Conservation (phyloP, 2,888 invertebrate species). For the Tachina lurida region DNA sequence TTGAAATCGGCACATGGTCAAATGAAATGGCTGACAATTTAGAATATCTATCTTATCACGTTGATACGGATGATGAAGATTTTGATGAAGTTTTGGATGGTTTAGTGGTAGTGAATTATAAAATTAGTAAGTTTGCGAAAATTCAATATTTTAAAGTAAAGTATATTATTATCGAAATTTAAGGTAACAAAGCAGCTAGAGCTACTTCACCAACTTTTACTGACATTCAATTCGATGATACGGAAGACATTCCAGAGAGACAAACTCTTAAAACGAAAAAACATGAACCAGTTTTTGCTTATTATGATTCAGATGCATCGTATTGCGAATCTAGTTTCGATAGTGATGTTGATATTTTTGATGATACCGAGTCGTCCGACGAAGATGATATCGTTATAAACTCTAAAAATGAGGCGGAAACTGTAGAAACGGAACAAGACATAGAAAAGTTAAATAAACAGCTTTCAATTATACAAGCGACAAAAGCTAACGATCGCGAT, state of each 20-base stretch:
- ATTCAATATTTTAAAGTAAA: neutral
- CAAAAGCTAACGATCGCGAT: slow-evolving; percentile 81
- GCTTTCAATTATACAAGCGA: slow-evolving; percentile 81
- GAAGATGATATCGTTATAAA: slow-evolving; percentile 92
- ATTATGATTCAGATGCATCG: slow-evolving; percentile 84
- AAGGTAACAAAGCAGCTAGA: slow-evolving; percentile 58
- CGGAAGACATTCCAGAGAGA: slow-evolving; percentile 9
- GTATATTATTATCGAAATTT: slow-evolving; percentile 3
- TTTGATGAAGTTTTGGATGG: slow-evolving; percentile 79
- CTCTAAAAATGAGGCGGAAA: slow-evolving; percentile 93
- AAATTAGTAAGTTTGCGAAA: slow-evolving; percentile 84
- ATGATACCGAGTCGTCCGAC: slow-evolving; percentile 81
- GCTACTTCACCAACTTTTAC: slow-evolving; percentile 82
- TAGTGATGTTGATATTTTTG: slow-evolving; percentile 80
- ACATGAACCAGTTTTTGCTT: slow-evolving; percentile 72
- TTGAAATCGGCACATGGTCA: slow-evolving; percentile 96
- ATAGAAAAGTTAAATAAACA: slow-evolving; percentile 81
- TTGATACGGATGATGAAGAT: slow-evolving; percentile 80
- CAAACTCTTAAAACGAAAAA: slow-evolving; percentile 40
- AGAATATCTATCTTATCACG: slow-evolving; percentile 66
- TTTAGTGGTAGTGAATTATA: slow-evolving; percentile 86
- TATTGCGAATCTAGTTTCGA: slow-evolving; percentile 82
- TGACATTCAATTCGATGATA: slow-evolving; percentile 76
- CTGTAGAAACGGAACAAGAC: slow-evolving; percentile 87
- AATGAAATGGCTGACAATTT: slow-evolving; percentile 91